Evolutionary conservation across 2,797 vertebrate genomes (phyloP).

Genomic region (Neopelma chrysocephalum): DNA sequence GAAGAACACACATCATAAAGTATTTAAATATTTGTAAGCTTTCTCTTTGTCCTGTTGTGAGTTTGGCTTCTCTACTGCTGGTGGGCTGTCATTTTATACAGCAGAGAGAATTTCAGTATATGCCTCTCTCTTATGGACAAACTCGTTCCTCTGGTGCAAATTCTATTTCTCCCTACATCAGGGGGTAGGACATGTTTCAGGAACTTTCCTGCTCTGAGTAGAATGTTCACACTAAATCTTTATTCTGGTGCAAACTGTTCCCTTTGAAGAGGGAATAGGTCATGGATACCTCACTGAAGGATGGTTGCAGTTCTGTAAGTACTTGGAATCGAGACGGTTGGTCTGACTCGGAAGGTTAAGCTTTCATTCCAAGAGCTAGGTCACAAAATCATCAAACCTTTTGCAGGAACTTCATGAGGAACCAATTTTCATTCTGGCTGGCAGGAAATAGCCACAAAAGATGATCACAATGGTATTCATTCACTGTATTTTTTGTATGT

Average conservation of each 20-base stretch:
- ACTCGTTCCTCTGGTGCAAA: background rate
- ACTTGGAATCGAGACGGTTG: background rate
- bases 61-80: background rate
- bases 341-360: background rate
- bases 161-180: background rate
- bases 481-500: background rate
- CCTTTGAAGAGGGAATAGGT: background rate
- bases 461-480: background rate
- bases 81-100: rapidly evolving
- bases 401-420: background rate
- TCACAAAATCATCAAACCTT: background rate
- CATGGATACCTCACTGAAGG: background rate
- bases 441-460: background rate
- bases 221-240: background rate
- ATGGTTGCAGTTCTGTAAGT: background rate
- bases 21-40: background rate
- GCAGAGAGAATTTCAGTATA: background rate
- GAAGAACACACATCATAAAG: background rate
- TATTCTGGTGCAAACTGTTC: background rate
- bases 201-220: background rate
- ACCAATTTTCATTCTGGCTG: background rate
- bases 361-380: background rate
- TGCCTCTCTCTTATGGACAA: background rate
- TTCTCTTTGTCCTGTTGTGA: background rate
- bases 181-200: background rate